phyloP scores from a whole-genome alignment of 2,888 invertebrate species.

The Chloroclystis v-ata region DNA sequence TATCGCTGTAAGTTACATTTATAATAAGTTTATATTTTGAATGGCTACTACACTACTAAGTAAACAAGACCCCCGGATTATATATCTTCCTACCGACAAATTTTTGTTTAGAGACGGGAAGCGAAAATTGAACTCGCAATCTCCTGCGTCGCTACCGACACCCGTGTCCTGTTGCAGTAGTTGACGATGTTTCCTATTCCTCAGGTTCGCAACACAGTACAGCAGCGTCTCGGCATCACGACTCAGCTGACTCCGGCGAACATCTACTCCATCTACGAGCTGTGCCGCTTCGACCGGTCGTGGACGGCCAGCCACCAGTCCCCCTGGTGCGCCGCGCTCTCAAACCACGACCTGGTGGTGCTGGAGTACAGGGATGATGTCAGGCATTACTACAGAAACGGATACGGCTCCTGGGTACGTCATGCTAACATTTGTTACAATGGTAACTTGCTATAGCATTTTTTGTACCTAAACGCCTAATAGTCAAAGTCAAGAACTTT shows the following conservation, averaged over 20 bases:
- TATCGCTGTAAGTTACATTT: slow-evolving; percentile 38
- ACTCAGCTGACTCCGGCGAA: slow-evolving; percentile 50
- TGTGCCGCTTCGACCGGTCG: slow-evolving; percentile 87
- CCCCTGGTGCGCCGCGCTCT: slow-evolving; percentile 87
- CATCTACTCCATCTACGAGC: slow-evolving; percentile 83
- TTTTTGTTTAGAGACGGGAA: no score
- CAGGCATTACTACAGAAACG: slow-evolving; percentile 81
- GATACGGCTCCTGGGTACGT: slow-evolving; percentile 59
- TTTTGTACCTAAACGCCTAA: no score
- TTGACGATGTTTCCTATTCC: neutral
- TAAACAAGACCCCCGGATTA: no score
- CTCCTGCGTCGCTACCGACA: no score
- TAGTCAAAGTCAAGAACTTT: no score
- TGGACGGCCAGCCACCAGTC: slow-evolving; percentile 69
- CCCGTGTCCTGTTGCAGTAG: no score
- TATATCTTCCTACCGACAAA: no score
- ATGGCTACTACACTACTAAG: no score
- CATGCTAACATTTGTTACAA: neutral
- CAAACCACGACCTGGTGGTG: slow-evolving; percentile 80
- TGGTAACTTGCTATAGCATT: neutral
- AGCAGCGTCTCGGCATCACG: slow-evolving; percentile 69
- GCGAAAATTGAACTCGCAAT: no score
- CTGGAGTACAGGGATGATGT: slow-evolving; percentile 88
- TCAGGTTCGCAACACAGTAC: slow-evolving; percentile 65
- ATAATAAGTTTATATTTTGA: neutral